Percentiles rank a stretch among this genome's conserved stretches.
phyloP scores from a whole-genome alignment of 1,140 invertebrate species.

The Drosophila simulans region DNA sequence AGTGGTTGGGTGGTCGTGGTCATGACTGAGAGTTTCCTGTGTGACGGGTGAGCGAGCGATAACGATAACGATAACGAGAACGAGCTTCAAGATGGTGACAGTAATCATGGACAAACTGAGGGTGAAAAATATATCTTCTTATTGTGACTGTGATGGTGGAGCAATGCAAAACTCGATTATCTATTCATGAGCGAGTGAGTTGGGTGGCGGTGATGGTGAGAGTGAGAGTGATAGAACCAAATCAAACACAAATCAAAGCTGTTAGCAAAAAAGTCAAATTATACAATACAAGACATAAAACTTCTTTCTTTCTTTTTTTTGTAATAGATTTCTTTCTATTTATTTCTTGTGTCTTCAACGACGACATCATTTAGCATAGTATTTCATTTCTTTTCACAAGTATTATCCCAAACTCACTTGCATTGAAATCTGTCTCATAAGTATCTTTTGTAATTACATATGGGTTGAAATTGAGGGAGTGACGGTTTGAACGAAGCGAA shows the following conservation, averaged over 20 bases:
- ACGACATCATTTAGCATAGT: conserved; percentile 50
- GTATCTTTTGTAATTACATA: conserved; percentile 84
- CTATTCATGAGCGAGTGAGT: conserved; percentile 22
- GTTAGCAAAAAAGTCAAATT: conserved; percentile 70
- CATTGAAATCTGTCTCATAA: conserved; percentile 85
- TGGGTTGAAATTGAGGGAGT: conserved; percentile 56
- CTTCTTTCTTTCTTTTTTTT: conserved; percentile 56
- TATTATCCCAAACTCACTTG: conserved; percentile 84
- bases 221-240: conserved; percentile 63
- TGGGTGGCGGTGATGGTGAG: conserved; percentile 43
- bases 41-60: conserved; percentile 49
- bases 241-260: conserved; percentile 74
- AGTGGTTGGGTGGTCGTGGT: conserved; percentile 30
- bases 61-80: conserved; percentile 53
- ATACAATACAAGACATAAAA: conserved; percentile 72
- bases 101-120: conserved; percentile 42
- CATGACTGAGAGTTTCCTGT: conserved; percentile 47
- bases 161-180: conserved; percentile 23
- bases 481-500: conserved; percentile 55
- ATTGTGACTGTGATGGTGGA: conserved; percentile 20
- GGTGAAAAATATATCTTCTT: conserved; percentile 38
- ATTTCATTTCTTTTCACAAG: conserved; percentile 70
- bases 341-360: conserved; percentile 25
- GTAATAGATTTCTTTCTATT: conserved; percentile 31
- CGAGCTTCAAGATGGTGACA: conserved; percentile 48